These are phyloP conservation scores for Rhynchophorus ferrugineus DNA, from an alignment of 1,140 invertebrate species.

Conservation along the genomic window DNA sequence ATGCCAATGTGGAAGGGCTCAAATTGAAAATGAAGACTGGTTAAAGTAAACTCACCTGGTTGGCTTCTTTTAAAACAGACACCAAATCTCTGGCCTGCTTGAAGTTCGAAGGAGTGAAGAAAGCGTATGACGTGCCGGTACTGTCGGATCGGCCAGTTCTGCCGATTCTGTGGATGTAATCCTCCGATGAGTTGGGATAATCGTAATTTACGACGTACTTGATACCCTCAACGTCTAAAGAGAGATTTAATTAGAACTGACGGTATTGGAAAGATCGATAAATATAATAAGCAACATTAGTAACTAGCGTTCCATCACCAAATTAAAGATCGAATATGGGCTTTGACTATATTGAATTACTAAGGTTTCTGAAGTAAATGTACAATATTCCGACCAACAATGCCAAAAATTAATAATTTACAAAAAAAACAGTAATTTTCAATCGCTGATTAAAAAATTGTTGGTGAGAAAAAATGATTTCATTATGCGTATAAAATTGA, in stretches of 20 bases:
- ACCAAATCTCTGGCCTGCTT: constrained; percentile 89
- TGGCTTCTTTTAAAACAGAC: constrained; percentile 85
- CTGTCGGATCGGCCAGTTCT: constrained; percentile 87
- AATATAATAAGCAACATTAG: background rate
- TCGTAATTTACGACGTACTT: constrained; percentile 99
- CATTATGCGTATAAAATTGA: too few relatives aligned
- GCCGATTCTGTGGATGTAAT: constrained; percentile 98
- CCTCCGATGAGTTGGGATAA: constrained; percentile 96
- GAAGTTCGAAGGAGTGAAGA: constrained; percentile 89
- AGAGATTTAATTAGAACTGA: background rate
- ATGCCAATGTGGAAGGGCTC: constrained; percentile 63
- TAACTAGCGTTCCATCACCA: background rate
- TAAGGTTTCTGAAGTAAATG: too few relatives aligned
- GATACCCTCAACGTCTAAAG: constrained; percentile 95
- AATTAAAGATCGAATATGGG: too few relatives aligned
- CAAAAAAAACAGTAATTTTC: too few relatives aligned
- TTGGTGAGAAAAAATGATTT: too few relatives aligned
- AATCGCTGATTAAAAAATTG: too few relatives aligned
- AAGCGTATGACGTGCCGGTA: constrained; percentile 95
- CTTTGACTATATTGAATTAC: too few relatives aligned
- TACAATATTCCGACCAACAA: too few relatives aligned
- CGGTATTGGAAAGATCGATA: background rate
- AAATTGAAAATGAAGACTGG: constrained; percentile 11
- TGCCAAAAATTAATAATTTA: too few relatives aligned
- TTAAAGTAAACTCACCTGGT: constrained; percentile 62